Percentiles rank a stretch among this genome's conserved stretches.
These are phyloP conservation scores for Drosophila mayri DNA, from an alignment of 1,140 invertebrate genomes.

Conservation along the genomic window DNA sequence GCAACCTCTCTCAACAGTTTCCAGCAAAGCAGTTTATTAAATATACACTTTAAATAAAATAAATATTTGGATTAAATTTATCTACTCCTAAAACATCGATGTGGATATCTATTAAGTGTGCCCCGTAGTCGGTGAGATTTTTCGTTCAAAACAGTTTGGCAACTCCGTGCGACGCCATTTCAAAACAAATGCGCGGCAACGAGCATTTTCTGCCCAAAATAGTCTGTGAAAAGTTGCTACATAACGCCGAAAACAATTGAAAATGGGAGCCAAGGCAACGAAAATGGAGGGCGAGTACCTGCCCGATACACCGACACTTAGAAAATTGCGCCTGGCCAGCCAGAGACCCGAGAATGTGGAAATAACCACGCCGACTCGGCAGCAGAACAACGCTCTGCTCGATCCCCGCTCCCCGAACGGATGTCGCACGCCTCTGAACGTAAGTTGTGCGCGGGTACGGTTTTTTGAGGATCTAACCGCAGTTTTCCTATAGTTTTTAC, in stretches of 20 bases:
- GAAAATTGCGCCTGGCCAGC: conserved; percentile 44
- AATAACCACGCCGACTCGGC: conserved; percentile 32
- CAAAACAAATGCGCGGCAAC: conserved; percentile 57
- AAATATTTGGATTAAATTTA: too few relatives aligned
- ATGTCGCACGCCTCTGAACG: conserved; percentile 72
- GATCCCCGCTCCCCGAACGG: conserved; percentile 76
- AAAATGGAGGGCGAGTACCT: conserved; percentile 75
- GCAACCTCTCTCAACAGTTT: too few relatives aligned
- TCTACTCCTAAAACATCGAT: background rate
- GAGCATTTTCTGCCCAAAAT: conserved; percentile 22
- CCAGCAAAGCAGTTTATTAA: too few relatives aligned
- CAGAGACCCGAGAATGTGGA: conserved; percentile 23
- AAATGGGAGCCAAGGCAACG: conserved; percentile 75
- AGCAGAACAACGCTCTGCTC: conserved; percentile 42
- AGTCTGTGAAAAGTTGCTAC: conserved; percentile 9
- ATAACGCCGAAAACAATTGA: background rate
- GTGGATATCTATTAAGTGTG: background rate
- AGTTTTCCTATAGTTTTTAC: conserved; percentile 35
- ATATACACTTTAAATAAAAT: too few relatives aligned
- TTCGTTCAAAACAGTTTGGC: conserved; percentile 4
- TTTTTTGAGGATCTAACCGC: too few relatives aligned
- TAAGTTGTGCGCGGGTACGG: conserved; percentile 31
- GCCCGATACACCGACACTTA: conserved; percentile 70
- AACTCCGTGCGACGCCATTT: conserved; percentile 49
- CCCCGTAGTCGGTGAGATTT: background rate